These are phyloP conservation scores for Lophochroa leadbeateri DNA, from an alignment of 2,113 vertebrate species.

Conservation along the genomic window DNA sequence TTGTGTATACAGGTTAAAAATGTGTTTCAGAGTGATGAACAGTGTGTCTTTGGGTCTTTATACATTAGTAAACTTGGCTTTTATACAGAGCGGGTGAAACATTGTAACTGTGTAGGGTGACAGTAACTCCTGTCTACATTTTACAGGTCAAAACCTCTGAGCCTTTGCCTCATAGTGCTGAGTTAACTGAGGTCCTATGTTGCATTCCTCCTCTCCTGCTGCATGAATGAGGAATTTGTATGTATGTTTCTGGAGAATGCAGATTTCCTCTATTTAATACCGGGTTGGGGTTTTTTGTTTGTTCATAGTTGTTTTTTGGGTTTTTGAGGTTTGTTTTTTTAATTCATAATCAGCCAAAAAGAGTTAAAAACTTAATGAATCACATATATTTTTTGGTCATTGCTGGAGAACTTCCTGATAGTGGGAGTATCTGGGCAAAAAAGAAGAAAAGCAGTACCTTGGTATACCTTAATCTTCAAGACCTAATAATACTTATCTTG, in stretches of 20 bases:
- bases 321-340: background rate
- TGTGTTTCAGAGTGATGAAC: background rate
- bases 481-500: constrained; percentile 4
- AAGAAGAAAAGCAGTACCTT: constrained; percentile 2
- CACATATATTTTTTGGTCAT: background rate
- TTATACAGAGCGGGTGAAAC: background rate
- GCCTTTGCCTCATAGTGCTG: background rate
- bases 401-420: constrained; percentile 12
- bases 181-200: background rate
- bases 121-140: background rate
- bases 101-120: background rate
- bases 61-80: background rate
- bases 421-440: background rate
- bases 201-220: background rate
- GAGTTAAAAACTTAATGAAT: background rate
- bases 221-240: background rate
- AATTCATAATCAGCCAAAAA: background rate
- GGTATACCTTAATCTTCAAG: constrained; percentile 25
- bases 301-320: background rate
- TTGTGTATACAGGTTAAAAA: background rate
- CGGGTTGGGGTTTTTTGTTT: background rate
- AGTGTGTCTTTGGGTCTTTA: background rate
- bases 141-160: background rate
- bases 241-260: background rate
- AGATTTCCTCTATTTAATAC: background rate